Base-by-base conservation (phyloP, 2,888 invertebrate species). In the Cephus spinipes region DNA sequence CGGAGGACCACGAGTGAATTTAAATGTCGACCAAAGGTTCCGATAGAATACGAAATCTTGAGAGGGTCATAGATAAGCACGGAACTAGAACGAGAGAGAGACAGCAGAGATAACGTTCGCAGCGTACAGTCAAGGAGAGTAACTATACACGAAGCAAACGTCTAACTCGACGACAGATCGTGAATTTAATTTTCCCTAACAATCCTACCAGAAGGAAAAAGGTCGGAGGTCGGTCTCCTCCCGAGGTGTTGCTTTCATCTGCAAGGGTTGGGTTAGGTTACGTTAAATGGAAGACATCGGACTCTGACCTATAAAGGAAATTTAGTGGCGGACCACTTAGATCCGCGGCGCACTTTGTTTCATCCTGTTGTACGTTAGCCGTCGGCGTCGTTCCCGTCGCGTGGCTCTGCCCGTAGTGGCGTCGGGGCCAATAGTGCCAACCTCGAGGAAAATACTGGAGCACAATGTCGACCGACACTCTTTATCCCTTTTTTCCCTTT, bases 221-320 rank as follows among this genome's bases (percentile, higher is more conserved):
- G 55, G 55, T 55, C 55, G 9, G 23, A 55, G 55, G 55, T 55
- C 55, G 55, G 6, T 23, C 23, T 23, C 0, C 15, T 6, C 9
- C 1, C 23, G 6, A 55, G 55, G 23, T 55, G 55, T 15, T 55
- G 23, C 9, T 55, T 9, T 9, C 6, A 23, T 55, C 55, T 23
- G 23, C 23, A 9, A 55, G 4, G 55, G 23, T 2, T 23, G 1
- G 23, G 55, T 55, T 75, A 35, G 34, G 36, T 34, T 69, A 76
- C 73, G 78, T 78, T 73, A 71, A 79, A 79, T 40, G 79, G 69
- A 73, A 74, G 69, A 74, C 76, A 75, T 76, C 69, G 23, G 55
- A 77, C 78, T 78, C 68, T 74, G 79, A 78, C 79, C 78, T 78
- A 79, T 74, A 79, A 79, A 77, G 73, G 30, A 69, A 78, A 76